Conservation (phyloP, 2,113 vertebrate genomes). For the Clarias macrocephalus region DNA sequence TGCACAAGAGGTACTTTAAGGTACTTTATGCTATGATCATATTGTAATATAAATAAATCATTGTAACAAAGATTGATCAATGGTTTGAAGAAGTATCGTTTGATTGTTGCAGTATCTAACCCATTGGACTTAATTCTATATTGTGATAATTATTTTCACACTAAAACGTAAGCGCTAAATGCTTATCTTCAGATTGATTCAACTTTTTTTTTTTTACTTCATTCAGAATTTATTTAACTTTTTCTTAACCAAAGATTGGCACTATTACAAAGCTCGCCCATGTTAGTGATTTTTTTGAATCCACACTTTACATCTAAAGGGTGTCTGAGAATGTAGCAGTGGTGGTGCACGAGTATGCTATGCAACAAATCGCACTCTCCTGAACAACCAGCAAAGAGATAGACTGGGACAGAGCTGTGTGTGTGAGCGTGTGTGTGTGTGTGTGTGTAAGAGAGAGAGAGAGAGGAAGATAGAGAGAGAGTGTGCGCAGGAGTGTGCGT, state of each 20-base stretch:
- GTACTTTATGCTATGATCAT: constrained; percentile 44
- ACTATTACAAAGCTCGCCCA: constrained; percentile 62
- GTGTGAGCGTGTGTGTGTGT: constrained; percentile 16
- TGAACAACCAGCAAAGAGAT: constrained; percentile 68
- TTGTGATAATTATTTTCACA: constrained; percentile 32
- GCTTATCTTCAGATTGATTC: constrained; percentile 56
- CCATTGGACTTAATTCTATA: constrained; percentile 35
- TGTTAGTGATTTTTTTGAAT: constrained; percentile 40
- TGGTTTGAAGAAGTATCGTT: constrained; percentile 28
- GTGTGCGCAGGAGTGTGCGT: background rate
- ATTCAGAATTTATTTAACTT: constrained; percentile 63
- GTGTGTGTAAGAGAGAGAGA: constrained; percentile 1
- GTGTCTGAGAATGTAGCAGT: constrained; percentile 78
- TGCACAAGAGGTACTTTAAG: constrained; percentile 38
- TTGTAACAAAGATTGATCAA: background rate
- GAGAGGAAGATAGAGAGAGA: background rate
- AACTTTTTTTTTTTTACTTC: constrained; percentile 53
- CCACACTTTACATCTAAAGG: constrained; percentile 55
- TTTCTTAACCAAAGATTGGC: constrained; percentile 78
- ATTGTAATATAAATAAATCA: constrained; percentile 18
- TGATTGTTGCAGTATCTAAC: constrained; percentile 32
- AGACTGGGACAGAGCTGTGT: constrained; percentile 49
- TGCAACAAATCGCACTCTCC: constrained; percentile 75
- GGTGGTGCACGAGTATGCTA: constrained; percentile 79
- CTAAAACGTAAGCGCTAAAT: constrained; percentile 40